phyloP scores from a whole-genome alignment of 37 sponge, comb jelly and placozoan species.

The Agelas oroides region DNA sequence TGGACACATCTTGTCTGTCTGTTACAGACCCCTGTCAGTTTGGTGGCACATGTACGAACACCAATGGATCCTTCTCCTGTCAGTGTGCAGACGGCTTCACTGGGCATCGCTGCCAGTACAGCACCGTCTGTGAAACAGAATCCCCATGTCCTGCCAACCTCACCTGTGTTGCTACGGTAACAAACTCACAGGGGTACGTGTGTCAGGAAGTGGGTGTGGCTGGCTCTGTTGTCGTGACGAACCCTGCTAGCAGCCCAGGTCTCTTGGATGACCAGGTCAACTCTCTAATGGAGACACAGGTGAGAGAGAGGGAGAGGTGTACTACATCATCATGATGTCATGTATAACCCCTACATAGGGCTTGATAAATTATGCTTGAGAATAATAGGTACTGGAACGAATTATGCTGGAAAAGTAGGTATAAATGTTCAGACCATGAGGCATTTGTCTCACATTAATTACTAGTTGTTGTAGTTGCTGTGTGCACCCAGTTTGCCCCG shows the following conservation, averaged over 20 bases:
- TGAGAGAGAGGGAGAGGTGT: not conserved
- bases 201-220: conserved; percentile 22
- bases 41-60: conserved; percentile 65
- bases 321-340: too few relatives aligned
- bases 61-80: conserved; percentile 63
- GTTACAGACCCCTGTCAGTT: conserved; percentile 61
- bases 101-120: conserved; percentile 67
- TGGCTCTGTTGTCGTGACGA: not conserved
- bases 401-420: too few relatives aligned
- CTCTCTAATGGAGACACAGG: conserved; percentile 3
- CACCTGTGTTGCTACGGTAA: conserved; percentile 58
- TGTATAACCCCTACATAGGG: too few relatives aligned
- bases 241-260: not conserved
- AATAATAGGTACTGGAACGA: too few relatives aligned
- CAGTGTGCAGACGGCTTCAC: conserved; percentile 40
- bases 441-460: too few relatives aligned
- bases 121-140: conserved; percentile 20
- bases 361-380: too few relatives aligned
- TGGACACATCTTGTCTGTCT: too few relatives aligned
- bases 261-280: conserved; percentile 39
- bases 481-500: too few relatives aligned
- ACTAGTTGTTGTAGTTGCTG: too few relatives aligned
- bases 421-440: too few relatives aligned
- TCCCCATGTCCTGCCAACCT: conserved; percentile 31
- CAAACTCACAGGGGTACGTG: conserved; percentile 42